A percentile compares a stretch with the other conserved stretches of the same genome.
Conservation (phyloP, 2,113 vertebrate species). For the Chaetorhynchus papuensis region DNA sequence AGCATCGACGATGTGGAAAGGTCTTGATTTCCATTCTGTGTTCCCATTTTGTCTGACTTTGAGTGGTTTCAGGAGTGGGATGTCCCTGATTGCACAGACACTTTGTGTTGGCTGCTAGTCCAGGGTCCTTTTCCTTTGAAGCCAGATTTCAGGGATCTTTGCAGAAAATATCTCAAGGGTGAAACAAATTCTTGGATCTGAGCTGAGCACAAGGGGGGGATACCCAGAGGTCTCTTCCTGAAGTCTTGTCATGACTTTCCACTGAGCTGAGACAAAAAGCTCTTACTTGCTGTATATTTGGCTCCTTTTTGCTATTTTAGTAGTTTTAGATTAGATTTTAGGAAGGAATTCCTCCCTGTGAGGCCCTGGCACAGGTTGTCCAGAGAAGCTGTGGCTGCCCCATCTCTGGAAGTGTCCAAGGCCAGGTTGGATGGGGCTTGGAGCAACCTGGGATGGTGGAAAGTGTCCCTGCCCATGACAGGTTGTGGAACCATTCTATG, state of each 20-base stretch:
- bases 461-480: not conserved
- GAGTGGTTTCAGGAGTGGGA: not conserved
- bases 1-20: not conserved
- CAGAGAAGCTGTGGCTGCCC: not conserved
- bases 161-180: not conserved
- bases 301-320: not conserved
- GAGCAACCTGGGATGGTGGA: not conserved
- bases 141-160: not conserved
- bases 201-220: not conserved
- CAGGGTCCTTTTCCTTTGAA: not conserved
- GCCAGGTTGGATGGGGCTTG: accelerated
- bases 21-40: not conserved
- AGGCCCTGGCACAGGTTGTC: not conserved
- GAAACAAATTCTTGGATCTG: not conserved
- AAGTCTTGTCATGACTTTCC: not conserved
- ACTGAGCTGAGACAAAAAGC: not conserved
- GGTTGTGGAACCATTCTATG: not conserved
- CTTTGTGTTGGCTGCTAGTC: not conserved
- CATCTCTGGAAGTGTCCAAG: not conserved
- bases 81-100: not conserved
- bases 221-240: not conserved
- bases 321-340: not conserved
- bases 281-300: not conserved
- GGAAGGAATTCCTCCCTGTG: not conserved
- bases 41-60: not conserved